phyloP scores from a whole-genome alignment of 2,888 invertebrate species.

The Ornithoptera alexandrae region DNA sequence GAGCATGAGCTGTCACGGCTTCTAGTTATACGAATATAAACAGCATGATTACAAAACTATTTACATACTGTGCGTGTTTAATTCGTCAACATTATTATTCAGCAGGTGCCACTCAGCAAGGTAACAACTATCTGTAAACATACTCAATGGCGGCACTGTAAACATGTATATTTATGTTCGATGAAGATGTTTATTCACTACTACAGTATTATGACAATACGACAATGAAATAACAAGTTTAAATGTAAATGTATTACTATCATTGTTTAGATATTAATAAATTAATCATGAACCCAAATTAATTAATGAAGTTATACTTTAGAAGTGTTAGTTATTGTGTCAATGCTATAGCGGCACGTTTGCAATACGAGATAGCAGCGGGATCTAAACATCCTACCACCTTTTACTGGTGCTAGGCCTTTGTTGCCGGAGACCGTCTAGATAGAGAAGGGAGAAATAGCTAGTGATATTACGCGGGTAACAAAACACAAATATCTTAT shows the following conservation, averaged over 20 bases:
- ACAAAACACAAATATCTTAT: no score
- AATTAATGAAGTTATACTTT: background rate
- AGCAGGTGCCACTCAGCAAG: background rate
- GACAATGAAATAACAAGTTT: background rate
- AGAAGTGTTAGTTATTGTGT: no score
- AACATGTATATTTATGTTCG: background rate
- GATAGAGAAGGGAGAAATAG: no score
- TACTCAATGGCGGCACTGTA: background rate
- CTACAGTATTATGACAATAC: background rate
- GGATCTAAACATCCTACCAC: no score
- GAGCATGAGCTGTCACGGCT: background rate
- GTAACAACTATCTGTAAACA: background rate
- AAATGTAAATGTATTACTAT: background rate
- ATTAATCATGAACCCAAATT: background rate
- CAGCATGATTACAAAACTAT: background rate
- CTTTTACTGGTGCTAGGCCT: no score
- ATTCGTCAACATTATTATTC: conserved; percentile 11
- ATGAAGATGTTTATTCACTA: background rate
- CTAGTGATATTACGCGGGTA: no score
- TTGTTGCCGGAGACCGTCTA: no score
- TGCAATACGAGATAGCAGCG: no score
- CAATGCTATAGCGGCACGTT: no score
- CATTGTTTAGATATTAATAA: background rate
- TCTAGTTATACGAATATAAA: background rate
- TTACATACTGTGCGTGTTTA: conserved; percentile 19